phyloP scores from a whole-genome alignment of 2,113 vertebrate species.

The Anthoscopus minutus region DNA sequence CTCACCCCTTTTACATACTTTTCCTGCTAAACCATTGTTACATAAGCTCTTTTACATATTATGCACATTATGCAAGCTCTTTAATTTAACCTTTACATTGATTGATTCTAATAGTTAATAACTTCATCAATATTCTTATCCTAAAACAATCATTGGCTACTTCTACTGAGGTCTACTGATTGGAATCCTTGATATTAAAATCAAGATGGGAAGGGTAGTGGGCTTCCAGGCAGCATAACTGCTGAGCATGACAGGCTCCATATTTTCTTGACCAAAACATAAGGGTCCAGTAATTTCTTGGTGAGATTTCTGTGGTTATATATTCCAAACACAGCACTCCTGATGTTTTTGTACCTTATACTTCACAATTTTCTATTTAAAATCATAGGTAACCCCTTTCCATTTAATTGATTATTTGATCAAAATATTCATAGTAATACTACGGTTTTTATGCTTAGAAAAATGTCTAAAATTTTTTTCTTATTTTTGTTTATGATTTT shows the following conservation, averaged over 20 bases:
- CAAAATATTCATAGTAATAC: neutral
- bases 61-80: neutral
- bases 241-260: neutral
- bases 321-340: neutral
- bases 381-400: neutral
- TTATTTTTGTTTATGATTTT: rapidly evolving
- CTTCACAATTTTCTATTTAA: neutral
- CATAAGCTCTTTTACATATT: neutral
- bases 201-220: neutral
- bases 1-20: neutral
- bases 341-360: neutral
- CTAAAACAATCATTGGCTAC: neutral
- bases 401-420: neutral
- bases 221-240: neutral
- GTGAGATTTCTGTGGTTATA: neutral
- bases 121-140: neutral
- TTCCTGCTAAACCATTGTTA: neutral
- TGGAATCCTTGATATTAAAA: neutral
- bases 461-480: neutral
- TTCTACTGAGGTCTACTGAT: neutral
- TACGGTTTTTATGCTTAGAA: neutral
- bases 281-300: neutral
- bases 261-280: neutral
- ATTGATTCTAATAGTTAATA: neutral
- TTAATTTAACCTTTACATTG: neutral